Conservation (phyloP, 2,797 vertebrate genomes). For the Caiman crocodilus region DNA sequence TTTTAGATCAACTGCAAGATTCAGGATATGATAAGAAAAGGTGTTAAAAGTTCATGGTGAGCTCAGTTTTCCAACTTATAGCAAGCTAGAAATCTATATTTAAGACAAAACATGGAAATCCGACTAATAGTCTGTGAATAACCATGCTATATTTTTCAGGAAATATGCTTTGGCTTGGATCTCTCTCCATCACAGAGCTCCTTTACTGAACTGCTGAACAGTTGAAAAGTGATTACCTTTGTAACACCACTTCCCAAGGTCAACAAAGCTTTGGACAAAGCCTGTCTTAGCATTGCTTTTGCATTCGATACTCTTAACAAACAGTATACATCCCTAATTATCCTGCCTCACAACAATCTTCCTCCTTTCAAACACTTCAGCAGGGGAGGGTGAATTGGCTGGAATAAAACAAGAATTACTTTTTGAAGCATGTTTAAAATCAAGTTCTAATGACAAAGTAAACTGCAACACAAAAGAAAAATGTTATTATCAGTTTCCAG, state of each 20-base stretch:
- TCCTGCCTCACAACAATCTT: slow-evolving; percentile 62
- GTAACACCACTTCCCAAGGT: slow-evolving; percentile 67
- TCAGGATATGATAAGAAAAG: slow-evolving; percentile 78
- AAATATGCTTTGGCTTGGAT: slow-evolving; percentile 62
- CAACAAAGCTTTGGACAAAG: slow-evolving; percentile 46
- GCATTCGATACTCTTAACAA: slow-evolving; percentile 44
- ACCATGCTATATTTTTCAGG: slow-evolving; percentile 74
- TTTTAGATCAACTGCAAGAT: slow-evolving; percentile 75
- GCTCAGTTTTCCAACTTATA: slow-evolving; percentile 71
- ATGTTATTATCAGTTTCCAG: slow-evolving; percentile 45
- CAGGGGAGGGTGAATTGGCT: not conserved
- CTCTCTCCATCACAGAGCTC: slow-evolving; percentile 50
- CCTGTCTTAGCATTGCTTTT: slow-evolving; percentile 64
- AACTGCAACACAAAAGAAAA: slow-evolving; percentile 48
- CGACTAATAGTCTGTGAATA: slow-evolving; percentile 73
- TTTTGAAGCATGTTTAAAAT: slow-evolving; percentile 47
- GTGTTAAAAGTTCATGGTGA: slow-evolving; percentile 75
- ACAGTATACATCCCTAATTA: slow-evolving; percentile 56
- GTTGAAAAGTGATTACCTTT: slow-evolving; percentile 71
- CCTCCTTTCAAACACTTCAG: slow-evolving; percentile 57
- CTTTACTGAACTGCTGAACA: slow-evolving; percentile 41
- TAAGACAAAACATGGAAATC: slow-evolving; percentile 85
- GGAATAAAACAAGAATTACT: slow-evolving; percentile 65
- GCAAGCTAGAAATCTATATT: slow-evolving; percentile 74
- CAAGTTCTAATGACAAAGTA: not conserved